Percentiles rank a stretch among this genome's conserved stretches.
Conservation (phyloP, 2,113 vertebrate genomes). For the Pipra filicauda region DNA sequence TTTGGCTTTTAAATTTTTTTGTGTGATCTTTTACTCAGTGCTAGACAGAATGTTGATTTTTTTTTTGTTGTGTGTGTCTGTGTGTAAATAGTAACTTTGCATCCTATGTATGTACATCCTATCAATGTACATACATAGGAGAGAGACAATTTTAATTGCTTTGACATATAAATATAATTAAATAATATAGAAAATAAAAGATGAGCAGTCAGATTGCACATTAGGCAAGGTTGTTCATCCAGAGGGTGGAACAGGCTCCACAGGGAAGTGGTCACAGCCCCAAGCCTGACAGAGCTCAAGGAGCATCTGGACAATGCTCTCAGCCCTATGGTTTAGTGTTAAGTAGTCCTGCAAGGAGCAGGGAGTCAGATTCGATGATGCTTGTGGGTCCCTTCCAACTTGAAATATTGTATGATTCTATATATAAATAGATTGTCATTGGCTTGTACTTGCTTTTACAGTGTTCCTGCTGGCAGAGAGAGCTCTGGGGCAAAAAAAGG, state of each 20-base stretch:
- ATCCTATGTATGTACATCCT: too few relatives aligned
- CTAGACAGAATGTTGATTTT: not conserved
- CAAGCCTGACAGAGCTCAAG: not conserved
- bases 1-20: not conserved
- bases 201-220: not conserved
- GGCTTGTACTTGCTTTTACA: conserved; percentile 20
- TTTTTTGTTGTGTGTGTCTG: not conserved
- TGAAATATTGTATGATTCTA: not conserved
- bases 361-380: not conserved
- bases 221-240: not conserved
- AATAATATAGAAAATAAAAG: not conserved
- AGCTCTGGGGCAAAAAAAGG: not conserved
- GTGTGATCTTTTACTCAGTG: not conserved
- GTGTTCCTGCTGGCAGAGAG: conserved; percentile 26
- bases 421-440: not conserved
- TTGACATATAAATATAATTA: not conserved
- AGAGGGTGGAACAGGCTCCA: not conserved
- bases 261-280: not conserved
- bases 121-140: accelerated
- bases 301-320: not conserved
- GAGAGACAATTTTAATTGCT: not conserved
- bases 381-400: not conserved
- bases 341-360: not conserved
- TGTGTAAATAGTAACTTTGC: not conserved
- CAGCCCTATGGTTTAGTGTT: accelerated